phyloP scores from a whole-genome alignment of 2,797 vertebrate genomes.

The Sebastes iracundus region DNA sequence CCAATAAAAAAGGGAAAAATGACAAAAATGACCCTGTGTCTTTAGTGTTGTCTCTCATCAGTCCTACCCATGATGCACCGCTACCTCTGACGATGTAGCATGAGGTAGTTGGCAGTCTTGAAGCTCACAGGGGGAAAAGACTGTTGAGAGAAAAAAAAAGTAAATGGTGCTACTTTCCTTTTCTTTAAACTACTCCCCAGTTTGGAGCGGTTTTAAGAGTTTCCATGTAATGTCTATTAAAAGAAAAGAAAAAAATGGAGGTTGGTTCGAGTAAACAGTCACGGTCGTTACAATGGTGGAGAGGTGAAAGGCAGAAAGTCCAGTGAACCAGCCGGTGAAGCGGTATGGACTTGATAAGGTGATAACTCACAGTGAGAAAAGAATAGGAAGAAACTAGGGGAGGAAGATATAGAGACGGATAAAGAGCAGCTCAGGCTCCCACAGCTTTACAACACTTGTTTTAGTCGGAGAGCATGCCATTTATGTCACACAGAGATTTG shows the following conservation, averaged over 20 bases:
- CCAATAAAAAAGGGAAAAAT: slow-evolving; percentile 17
- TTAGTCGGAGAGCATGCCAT: slow-evolving; percentile 10
- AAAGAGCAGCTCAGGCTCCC: slow-evolving; percentile 26
- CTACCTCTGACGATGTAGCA: slow-evolving; percentile 42
- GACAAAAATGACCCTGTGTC: not conserved
- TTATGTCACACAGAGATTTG: slow-evolving; percentile 25
- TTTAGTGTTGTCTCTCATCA: slow-evolving; percentile 24
- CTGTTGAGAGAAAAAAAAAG: not conserved
- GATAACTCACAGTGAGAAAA: slow-evolving; percentile 74
- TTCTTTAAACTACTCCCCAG: not conserved
- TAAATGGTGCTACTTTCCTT: slow-evolving; percentile 16
- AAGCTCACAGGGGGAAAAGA: slow-evolving; percentile 5
- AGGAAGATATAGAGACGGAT: not conserved
- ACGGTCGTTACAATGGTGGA: slow-evolving; percentile 56
- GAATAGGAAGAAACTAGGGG: slow-evolving; percentile 28
- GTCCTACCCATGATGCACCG: slow-evolving; percentile 34
- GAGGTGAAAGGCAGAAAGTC: slow-evolving; percentile 71
- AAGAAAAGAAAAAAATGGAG: not conserved
- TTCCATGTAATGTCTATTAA: not conserved
- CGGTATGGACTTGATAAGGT: slow-evolving; percentile 56
- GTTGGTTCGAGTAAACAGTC: slow-evolving; percentile 67
- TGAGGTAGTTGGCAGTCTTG: slow-evolving; percentile 45
- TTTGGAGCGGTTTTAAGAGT: not conserved
- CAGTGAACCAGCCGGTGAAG: slow-evolving; percentile 48
- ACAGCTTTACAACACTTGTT: not conserved